phyloP scores from a whole-genome alignment of 2,113 vertebrate species.

The Muntiacus muntjak region DNA sequence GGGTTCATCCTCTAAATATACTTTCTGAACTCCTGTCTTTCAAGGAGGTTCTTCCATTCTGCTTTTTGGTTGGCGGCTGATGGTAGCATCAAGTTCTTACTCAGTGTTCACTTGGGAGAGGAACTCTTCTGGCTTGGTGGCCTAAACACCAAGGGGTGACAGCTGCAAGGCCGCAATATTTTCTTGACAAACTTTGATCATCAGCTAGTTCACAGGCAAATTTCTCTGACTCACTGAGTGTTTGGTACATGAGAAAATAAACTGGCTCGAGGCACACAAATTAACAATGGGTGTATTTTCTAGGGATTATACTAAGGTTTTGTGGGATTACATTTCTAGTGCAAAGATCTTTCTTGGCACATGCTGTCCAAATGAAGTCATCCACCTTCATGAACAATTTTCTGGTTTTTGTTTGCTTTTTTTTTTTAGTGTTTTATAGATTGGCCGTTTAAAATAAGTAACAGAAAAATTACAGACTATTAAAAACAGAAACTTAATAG shows the following conservation, averaged over 20 bases:
- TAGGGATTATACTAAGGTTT: constrained; percentile 34
- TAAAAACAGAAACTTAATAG: background rate
- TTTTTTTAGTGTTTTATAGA: background rate
- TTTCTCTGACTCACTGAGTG: constrained; percentile 46
- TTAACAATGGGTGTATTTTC: constrained; percentile 30
- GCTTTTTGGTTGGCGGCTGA: background rate
- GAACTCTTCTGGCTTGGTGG: background rate
- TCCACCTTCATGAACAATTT: background rate
- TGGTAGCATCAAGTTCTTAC: background rate
- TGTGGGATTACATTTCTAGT: constrained; percentile 36
- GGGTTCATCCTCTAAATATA: background rate
- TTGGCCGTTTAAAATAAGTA: background rate
- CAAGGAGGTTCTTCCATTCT: background rate
- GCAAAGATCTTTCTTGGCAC: constrained; percentile 2
- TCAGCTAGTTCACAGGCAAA: background rate
- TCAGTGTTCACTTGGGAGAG: background rate
- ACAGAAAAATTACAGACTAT: background rate
- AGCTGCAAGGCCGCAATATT: background rate
- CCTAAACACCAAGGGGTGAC: background rate
- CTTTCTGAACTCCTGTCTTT: background rate
- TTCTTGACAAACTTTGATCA: background rate
- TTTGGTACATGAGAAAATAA: constrained; percentile 58
- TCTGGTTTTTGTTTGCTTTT: background rate
- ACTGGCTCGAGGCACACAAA: background rate
- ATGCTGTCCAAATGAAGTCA: constrained; percentile 35